Percentiles rank a stretch among this genome's conserved stretches.
These are phyloP conservation scores for Meteorus sp. DNA, from an alignment of 1,140 invertebrate species.

Conservation along the genomic window DNA sequence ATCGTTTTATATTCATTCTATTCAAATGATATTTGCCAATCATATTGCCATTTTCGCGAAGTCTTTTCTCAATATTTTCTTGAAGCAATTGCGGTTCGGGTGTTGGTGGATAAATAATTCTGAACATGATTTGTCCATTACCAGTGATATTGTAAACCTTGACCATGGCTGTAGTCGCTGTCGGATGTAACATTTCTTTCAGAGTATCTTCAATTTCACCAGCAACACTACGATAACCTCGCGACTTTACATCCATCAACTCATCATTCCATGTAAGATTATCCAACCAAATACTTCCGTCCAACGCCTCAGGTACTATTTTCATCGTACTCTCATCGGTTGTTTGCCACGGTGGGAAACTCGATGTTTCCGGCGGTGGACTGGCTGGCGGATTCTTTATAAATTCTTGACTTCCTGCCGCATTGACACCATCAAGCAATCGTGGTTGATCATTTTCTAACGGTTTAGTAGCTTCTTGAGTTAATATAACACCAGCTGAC, in stretches of 20 bases:
- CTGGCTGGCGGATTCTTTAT: slow-evolving; percentile 53
- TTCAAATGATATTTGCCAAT: slow-evolving; percentile 47
- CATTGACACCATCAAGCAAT: slow-evolving; percentile 40
- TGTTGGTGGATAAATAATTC: slow-evolving; percentile 46
- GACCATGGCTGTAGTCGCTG: slow-evolving; percentile 55
- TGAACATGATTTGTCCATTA: slow-evolving; percentile 48
- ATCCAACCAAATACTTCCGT: slow-evolving; percentile 69
- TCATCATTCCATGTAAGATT: slow-evolving; percentile 65
- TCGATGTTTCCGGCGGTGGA: slow-evolving; percentile 56
- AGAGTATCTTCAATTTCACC: slow-evolving; percentile 63
- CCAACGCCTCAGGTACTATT: slow-evolving; percentile 68
- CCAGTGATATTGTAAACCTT: slow-evolving; percentile 67
- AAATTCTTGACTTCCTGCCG: slow-evolving; percentile 49
- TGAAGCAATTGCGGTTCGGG: slow-evolving; percentile 40
- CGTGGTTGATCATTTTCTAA: slow-evolving; percentile 44
- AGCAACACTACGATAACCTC: slow-evolving; percentile 65
- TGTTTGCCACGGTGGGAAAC: slow-evolving; percentile 53
- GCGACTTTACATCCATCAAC: slow-evolving; percentile 63
- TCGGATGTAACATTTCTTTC: slow-evolving; percentile 47
- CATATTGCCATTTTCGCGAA: slow-evolving; percentile 40
- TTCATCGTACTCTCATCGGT: slow-evolving; percentile 57
- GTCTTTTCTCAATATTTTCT: slow-evolving; percentile 43
- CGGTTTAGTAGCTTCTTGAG: slow-evolving; percentile 56
- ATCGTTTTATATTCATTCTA: slow-evolving; percentile 42
- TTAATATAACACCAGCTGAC: slow-evolving; percentile 63